Evolutionary conservation across 2,888 invertebrate genomes (phyloP).

Genomic region (Crepidodera aurea): DNA sequence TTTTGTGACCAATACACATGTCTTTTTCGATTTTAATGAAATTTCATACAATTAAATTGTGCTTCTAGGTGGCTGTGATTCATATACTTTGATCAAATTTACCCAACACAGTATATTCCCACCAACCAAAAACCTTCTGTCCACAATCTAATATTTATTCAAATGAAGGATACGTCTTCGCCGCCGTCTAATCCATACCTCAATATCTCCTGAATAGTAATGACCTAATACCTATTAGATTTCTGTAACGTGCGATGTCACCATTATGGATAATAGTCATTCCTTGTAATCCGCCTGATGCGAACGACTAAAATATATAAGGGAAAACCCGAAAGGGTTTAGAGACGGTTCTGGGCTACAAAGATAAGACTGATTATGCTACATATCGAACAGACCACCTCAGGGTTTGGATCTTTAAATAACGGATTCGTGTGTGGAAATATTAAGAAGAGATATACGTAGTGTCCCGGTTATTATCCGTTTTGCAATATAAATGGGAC

Average conservation of each 20-base stretch:
- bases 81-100: too few relatives aligned
- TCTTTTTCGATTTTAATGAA: too few relatives aligned
- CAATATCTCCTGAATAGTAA: conserved; percentile 4
- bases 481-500: too few relatives aligned
- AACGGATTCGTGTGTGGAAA: neutral
- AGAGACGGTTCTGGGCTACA: conserved; percentile 23
- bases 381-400: conserved; percentile 19
- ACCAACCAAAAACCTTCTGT: too few relatives aligned
- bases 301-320: conserved; percentile 26
- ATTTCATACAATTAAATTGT: too few relatives aligned
- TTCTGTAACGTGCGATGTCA: conserved; percentile 18
- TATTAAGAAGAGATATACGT: too few relatives aligned
- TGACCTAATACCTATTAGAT: conserved; percentile 9
- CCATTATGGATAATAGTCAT: conserved; percentile 21
- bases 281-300: conserved; percentile 28
- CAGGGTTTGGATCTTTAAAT: conserved; percentile 10
- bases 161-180: neutral
- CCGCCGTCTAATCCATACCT: neutral
- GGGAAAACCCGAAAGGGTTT: conserved; percentile 21
- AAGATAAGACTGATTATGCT: conserved; percentile 30
- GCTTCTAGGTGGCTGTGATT: too few relatives aligned
- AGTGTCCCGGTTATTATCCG: too few relatives aligned
- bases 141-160: conserved; percentile 1
- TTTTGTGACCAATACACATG: too few relatives aligned
- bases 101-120: too few relatives aligned